phyloP scores from a whole-genome alignment of 2,888 invertebrate species.

The Boloria euphrosyne region DNA sequence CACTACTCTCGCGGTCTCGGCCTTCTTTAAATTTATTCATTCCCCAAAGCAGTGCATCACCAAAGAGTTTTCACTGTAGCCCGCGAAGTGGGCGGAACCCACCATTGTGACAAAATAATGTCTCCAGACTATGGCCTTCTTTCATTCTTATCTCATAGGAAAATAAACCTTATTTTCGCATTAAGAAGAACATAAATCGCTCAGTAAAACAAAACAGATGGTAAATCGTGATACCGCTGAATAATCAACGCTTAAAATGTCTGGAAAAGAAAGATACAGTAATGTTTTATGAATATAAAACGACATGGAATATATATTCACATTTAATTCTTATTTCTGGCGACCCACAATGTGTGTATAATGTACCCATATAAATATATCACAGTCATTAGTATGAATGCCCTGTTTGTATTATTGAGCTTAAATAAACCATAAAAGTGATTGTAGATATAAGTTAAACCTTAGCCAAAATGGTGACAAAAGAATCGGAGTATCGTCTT shows the following conservation, averaged over 20 bases:
- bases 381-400: conserved; percentile 29
- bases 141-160: conserved; percentile 47
- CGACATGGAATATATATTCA: conserved; percentile 74
- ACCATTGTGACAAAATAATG: conserved; percentile 82
- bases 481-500: neutral
- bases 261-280: conserved; percentile 82
- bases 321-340: conserved; percentile 78
- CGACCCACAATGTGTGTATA: conserved; percentile 63
- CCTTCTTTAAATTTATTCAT: conserved; percentile 77
- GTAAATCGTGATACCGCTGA: conserved; percentile 75
- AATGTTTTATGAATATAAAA: conserved; percentile 82
- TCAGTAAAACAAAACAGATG: conserved; percentile 62
- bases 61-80: conserved; percentile 69
- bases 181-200: conserved; percentile 53
- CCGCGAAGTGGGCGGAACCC: conserved; percentile 76
- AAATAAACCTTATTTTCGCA: conserved; percentile 59
- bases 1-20: conserved; percentile 62
- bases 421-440: conserved; percentile 4
- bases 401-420: conserved; percentile 11
- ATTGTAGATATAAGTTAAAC: neutral
- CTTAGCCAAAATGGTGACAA: neutral
- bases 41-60: conserved; percentile 80
- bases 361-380: conserved; percentile 47
- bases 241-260: conserved; percentile 82
- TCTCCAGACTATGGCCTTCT: conserved; percentile 74